phyloP scores from a whole-genome alignment of 2,888 invertebrate species.

The Drosophila vallismaia region DNA sequence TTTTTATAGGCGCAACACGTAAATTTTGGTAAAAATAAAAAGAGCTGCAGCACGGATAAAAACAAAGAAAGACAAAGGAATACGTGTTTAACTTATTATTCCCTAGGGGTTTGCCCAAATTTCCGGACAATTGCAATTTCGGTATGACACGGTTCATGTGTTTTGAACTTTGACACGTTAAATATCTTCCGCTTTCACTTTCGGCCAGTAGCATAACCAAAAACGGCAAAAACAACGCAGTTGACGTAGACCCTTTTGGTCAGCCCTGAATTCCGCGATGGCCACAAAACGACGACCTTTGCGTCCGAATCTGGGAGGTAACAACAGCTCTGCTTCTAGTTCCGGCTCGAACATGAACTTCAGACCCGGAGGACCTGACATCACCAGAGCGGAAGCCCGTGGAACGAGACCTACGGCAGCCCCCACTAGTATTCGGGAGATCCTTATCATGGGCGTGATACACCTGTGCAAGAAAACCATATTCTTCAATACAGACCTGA shows the following conservation, averaged over 20 bases:
- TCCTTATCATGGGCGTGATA: constrained; percentile 92
- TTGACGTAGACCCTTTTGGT: constrained; percentile 11
- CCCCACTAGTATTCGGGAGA: constrained; percentile 92
- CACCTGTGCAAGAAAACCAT: constrained; percentile 94
- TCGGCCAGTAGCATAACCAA: constrained; percentile 53
- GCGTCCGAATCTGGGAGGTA: constrained; percentile 67
- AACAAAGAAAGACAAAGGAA: constrained; percentile 25
- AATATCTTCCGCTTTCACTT: constrained; percentile 59
- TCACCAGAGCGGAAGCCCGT: constrained; percentile 85
- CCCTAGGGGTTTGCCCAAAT: constrained; percentile 1
- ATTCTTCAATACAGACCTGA: constrained; percentile 93
- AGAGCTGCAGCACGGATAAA: constrained; percentile 15
- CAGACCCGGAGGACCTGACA: constrained; percentile 85
- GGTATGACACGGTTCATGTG: constrained; percentile 1
- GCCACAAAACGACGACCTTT: constrained; percentile 84
- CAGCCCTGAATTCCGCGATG: constrained; percentile 73
- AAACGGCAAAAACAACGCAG: constrained; percentile 62
- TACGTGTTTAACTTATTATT: too few species aligned
- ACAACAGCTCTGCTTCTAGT: constrained; percentile 27
- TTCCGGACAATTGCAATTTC: background rate
- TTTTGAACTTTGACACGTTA: constrained; percentile 63
- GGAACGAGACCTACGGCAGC: constrained; percentile 92
- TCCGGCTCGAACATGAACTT: constrained; percentile 85
- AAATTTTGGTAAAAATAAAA: constrained; percentile 26
- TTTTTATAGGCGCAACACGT: constrained; percentile 47